phyloP scores from a whole-genome alignment of 2,888 invertebrate genomes.

The Aphodius granarius region DNA sequence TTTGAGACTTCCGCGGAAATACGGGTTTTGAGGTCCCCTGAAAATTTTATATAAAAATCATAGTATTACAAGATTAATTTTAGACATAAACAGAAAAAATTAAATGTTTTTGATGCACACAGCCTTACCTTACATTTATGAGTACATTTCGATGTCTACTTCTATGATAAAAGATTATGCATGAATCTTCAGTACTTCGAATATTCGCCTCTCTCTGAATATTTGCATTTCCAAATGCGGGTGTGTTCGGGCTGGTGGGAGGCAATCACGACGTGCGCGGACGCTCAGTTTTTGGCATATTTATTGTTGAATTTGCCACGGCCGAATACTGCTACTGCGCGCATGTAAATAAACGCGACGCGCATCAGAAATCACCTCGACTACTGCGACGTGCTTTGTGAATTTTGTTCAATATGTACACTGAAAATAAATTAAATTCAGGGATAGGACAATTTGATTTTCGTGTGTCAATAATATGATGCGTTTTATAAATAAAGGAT shows the following conservation, averaged over 20 bases:
- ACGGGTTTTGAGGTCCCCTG: too few species aligned
- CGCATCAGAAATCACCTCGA: background rate
- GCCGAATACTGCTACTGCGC: background rate
- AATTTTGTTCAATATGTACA: background rate
- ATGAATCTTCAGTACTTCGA: background rate
- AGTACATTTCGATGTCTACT: too few species aligned
- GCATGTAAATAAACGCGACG: background rate
- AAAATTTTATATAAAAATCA: too few species aligned
- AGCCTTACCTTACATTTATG: too few species aligned
- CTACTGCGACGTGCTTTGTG: background rate
- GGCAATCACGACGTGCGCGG: background rate
- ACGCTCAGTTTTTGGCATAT: background rate
- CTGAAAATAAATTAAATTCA: background rate
- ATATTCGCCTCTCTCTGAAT: background rate
- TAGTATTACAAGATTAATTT: too few species aligned
- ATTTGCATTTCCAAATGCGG: background rate
- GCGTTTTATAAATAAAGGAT: background rate
- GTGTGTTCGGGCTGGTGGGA: background rate
- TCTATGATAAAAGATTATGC: background rate
- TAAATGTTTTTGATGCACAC: too few species aligned
- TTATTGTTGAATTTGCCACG: background rate
- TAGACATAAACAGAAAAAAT: too few species aligned
- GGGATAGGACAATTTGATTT: background rate
- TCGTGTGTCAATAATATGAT: background rate
- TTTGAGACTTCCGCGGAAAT: too few species aligned